Percentiles rank a stretch among this genome's conserved stretches.
Conservation (phyloP, 92 coral and sea anemone genomes). For the Bergia puertoricense region DNA sequence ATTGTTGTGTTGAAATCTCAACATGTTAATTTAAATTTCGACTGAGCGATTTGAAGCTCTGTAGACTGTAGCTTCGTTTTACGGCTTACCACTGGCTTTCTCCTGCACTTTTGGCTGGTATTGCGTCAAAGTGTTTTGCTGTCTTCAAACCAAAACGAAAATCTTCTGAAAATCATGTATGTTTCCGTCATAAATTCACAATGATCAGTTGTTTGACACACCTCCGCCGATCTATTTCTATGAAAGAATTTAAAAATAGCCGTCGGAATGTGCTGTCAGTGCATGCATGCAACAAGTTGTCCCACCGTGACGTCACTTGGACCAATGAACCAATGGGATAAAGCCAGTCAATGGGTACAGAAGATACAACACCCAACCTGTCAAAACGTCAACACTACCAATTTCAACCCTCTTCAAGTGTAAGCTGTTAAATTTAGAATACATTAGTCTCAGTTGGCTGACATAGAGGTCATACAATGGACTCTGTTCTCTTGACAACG, state of each 20-base stretch:
- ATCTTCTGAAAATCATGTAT: background rate
- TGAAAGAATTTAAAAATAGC: background rate
- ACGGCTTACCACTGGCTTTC: background rate
- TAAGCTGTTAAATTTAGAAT: background rate
- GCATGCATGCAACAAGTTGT: background rate
- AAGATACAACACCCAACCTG: background rate
- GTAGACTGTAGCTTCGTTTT: too few species aligned
- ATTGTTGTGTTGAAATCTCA: background rate
- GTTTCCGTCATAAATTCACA: background rate
- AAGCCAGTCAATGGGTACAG: background rate
- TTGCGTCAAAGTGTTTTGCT: background rate
- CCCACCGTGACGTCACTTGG: background rate
- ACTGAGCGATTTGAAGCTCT: background rate
- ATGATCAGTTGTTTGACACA: background rate
- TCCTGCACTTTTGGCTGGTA: background rate
- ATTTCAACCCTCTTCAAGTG: background rate
- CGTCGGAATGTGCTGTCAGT: background rate
- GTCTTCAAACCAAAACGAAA: background rate
- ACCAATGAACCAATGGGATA: background rate
- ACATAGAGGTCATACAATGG: background rate
- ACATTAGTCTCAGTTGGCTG: background rate
- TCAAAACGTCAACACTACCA: background rate
- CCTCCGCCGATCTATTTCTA: background rate
- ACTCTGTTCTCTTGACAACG: background rate
- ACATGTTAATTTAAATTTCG: background rate